Conservation (phyloP, 2,888 invertebrate species). For the Xiphydria camelus region DNA sequence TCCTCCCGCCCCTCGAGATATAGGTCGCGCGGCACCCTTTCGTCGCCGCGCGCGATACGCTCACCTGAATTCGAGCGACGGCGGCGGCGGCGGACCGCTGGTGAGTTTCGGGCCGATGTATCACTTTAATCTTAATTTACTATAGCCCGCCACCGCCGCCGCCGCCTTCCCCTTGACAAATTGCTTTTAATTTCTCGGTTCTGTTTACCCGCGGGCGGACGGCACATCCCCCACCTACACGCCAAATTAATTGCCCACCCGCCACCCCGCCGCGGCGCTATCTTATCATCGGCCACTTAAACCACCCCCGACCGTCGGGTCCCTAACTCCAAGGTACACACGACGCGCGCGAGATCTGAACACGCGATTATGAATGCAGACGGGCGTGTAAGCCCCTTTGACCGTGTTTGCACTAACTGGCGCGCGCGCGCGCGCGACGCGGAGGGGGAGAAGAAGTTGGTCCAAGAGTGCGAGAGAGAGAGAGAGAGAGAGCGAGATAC, state of each 20-base stretch:
- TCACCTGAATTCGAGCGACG: not conserved
- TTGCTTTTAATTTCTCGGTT: slow-evolving; percentile 57
- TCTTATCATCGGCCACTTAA: slow-evolving; percentile 57
- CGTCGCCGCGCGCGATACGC: not conserved
- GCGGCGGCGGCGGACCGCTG: slow-evolving; percentile 10
- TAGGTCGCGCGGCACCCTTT: not conserved
- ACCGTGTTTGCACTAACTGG: slow-evolving; percentile 37
- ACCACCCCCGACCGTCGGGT: slow-evolving; percentile 29
- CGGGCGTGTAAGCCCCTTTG: slow-evolving; percentile 47
- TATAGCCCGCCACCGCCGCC: slow-evolving; percentile 1
- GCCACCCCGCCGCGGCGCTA: slow-evolving; percentile 45
- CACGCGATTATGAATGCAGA: slow-evolving; percentile 51
- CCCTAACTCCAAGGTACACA: slow-evolving; percentile 33
- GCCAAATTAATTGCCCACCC: slow-evolving; percentile 52
- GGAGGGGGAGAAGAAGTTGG: no score
- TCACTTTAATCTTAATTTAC: slow-evolving; percentile 53
- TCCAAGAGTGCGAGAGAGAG: no score
- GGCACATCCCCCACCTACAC: slow-evolving; percentile 26
- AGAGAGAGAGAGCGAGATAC: no score
- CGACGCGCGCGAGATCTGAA: slow-evolving; percentile 47
- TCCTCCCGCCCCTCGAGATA: no score
- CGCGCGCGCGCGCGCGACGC: not conserved
- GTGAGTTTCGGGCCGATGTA: slow-evolving; percentile 22
- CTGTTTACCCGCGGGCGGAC: slow-evolving; percentile 51
- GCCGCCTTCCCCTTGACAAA: slow-evolving; percentile 44